phyloP scores from a whole-genome alignment of 2,888 invertebrate genomes.

The Exocentrus adspersus region DNA sequence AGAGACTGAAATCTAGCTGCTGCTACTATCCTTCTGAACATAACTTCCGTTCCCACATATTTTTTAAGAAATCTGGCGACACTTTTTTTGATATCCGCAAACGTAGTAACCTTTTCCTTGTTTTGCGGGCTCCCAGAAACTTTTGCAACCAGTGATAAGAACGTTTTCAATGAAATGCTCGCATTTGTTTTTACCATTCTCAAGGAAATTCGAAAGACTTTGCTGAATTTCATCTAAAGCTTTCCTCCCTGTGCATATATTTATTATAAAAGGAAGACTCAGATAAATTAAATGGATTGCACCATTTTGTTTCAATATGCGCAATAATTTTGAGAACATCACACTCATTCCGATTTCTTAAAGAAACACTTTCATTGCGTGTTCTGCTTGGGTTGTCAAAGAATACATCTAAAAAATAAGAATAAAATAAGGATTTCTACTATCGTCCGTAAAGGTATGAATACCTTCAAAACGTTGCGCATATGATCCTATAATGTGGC shows the following conservation, averaged over 20 bases:
- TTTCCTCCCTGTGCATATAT: slow-evolving; percentile 4
- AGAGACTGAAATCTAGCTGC: slow-evolving; percentile 2
- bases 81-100: neutral
- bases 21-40: slow-evolving; percentile 2
- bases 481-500: neutral
- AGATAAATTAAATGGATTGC: neutral
- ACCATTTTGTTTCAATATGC: neutral
- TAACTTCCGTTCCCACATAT: neutral
- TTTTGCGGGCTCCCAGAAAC: slow-evolving; percentile 1
- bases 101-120: neutral
- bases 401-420: slow-evolving; percentile 1
- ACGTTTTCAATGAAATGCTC: slow-evolving; percentile 2
- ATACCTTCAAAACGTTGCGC: neutral
- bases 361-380: neutral
- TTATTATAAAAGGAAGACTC: neutral
- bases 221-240: slow-evolving; percentile 1
- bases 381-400: slow-evolving; percentile 4
- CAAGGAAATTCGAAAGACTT: neutral
- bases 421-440: neutral
- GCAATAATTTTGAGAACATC: neutral
- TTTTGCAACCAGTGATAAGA: slow-evolving; percentile 9
- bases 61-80: neutral
- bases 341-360: slow-evolving; percentile 1
- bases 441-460: neutral
- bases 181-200: neutral